phyloP scores from a whole-genome alignment of 2,888 invertebrate genomes.

The Mythimna vitellina region DNA sequence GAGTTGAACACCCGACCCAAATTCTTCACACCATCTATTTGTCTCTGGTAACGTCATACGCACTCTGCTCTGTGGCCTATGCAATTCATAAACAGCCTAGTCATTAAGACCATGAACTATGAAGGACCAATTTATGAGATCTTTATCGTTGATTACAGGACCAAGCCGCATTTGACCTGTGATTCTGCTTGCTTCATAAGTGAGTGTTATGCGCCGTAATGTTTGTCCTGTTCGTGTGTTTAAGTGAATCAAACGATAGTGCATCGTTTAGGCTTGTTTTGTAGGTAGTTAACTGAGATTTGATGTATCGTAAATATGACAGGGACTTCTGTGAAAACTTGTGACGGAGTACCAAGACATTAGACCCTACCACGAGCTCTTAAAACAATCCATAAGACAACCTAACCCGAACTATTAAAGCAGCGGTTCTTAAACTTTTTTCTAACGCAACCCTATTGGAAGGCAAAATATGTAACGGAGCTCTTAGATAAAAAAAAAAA shows the following conservation, averaged over 20 bases:
- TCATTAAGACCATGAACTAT: constrained; percentile 61
- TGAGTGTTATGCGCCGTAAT: constrained; percentile 43
- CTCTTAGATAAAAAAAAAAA: too few relatives aligned
- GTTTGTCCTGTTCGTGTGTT: constrained; percentile 15
- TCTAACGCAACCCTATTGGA: too few relatives aligned
- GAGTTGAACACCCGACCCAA: constrained; percentile 71
- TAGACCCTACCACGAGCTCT: too few relatives aligned
- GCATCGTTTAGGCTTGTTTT: constrained; percentile 19
- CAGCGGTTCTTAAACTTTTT: too few relatives aligned
- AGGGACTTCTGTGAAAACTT: too few relatives aligned
- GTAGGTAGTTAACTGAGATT: constrained; percentile 9
- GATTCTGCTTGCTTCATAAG: constrained; percentile 37
- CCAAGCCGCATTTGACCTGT: constrained; percentile 48
- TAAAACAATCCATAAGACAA: too few relatives aligned
- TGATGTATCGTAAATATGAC: not conserved
- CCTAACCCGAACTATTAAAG: too few relatives aligned
- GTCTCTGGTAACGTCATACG: constrained; percentile 59
- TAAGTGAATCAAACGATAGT: constrained; percentile 40
- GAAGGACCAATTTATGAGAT: constrained; percentile 53
- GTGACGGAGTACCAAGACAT: too few relatives aligned
- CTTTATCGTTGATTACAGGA: constrained; percentile 46
- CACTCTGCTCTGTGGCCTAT: constrained; percentile 46
- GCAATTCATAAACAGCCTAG: constrained; percentile 45
- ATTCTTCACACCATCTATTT: constrained; percentile 66
- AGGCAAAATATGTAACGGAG: too few relatives aligned